phyloP scores from a whole-genome alignment of 1,140 invertebrate species.

The Drosophila pandora region DNA sequence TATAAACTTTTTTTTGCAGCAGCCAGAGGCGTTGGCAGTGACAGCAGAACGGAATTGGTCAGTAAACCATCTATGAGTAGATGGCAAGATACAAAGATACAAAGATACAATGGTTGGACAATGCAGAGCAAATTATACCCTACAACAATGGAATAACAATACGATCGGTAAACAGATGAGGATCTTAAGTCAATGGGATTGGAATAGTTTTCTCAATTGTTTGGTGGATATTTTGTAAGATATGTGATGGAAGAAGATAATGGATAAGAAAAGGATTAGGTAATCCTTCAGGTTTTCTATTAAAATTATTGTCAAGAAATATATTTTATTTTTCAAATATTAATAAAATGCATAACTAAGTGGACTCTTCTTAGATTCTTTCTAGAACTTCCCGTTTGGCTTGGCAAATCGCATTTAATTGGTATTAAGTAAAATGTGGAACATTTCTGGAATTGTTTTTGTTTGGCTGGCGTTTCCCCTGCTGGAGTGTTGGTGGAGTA shows the following conservation, averaged over 20 bases:
- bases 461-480: not conserved
- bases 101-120: conserved; percentile 34
- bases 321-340: too few species aligned
- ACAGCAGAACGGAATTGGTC: conserved; percentile 37
- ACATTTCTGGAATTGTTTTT: conserved; percentile 26
- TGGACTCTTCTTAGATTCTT: not conserved
- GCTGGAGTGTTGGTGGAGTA: conserved; percentile 29
- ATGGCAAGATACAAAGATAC: conserved; percentile 26
- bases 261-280: not conserved
- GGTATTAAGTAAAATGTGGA: conserved; percentile 52
- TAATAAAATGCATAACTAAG: too few species aligned
- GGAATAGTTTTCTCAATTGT: conserved; percentile 30
- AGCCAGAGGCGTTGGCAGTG: conserved; percentile 24
- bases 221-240: not conserved
- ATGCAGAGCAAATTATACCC: conserved; percentile 48
- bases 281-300: not conserved
- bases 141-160: conserved; percentile 37
- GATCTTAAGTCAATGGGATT: conserved; percentile 35
- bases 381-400: conserved; percentile 9
- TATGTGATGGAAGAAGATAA: not conserved
- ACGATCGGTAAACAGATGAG: conserved; percentile 37
- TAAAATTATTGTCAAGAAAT: too few species aligned
- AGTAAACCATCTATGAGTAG: conserved; percentile 23
- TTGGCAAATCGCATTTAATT: conserved; percentile 32
- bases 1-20: conserved; percentile 41